A percentile compares a stretch with the other conserved stretches of the same genome.
Evolutionary conservation across 1,140 invertebrate genomes (phyloP).

Genomic region (Magallana ariakensis): DNA sequence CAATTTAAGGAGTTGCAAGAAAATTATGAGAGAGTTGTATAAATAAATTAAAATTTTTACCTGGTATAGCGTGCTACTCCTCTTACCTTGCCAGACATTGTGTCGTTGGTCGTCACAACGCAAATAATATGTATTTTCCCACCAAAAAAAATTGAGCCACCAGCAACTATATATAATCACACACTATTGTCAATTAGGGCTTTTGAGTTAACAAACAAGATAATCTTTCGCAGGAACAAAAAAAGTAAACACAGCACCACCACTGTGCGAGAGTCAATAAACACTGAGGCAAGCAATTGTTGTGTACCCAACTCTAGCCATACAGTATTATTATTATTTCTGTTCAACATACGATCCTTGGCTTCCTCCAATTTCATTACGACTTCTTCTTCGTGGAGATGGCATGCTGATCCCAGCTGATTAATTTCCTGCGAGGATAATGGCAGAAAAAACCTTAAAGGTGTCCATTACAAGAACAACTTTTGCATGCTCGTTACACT

Average conservation of each 20-base stretch:
- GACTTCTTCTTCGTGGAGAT: constrained; percentile 13
- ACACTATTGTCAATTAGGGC: constrained; percentile 16
- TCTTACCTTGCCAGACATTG: not conserved
- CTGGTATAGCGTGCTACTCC: not conserved
- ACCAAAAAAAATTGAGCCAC: not conserved
- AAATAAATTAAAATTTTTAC: not conserved
- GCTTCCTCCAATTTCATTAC: constrained; percentile 33
- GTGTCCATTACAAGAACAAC: constrained; percentile 16
- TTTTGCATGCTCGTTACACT: constrained; percentile 31
- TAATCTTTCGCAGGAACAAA: not conserved
- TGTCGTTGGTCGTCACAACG: not conserved
- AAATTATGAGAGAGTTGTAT: not conserved
- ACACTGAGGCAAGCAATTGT: not conserved
- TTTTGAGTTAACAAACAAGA: not conserved
- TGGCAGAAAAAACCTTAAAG: constrained; percentile 26
- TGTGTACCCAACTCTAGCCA: not conserved
- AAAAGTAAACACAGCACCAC: not conserved
- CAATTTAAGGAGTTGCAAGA: not conserved
- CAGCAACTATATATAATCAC: not conserved
- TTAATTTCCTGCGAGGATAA: constrained; percentile 34
- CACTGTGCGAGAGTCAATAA: constrained; percentile 6
- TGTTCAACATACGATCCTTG: not conserved
- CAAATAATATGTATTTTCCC: not conserved
- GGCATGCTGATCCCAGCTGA: constrained; percentile 28
- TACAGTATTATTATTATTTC: not conserved